Conservation (phyloP, 2,888 invertebrate species). For the Metalampra italica region DNA sequence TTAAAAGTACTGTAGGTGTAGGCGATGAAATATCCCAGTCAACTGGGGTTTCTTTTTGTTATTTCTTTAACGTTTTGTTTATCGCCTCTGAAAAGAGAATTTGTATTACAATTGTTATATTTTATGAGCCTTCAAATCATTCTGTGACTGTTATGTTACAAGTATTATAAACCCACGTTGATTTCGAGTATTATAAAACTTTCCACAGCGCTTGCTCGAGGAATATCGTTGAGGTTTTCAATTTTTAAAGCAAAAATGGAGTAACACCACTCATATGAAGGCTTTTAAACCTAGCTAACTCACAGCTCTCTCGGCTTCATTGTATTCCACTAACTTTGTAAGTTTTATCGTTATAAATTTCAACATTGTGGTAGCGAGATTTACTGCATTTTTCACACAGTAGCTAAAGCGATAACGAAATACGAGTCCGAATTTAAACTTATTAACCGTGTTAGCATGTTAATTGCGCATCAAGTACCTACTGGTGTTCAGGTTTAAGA, state of each 20-base stretch:
- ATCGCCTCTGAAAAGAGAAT: background rate
- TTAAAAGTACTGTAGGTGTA: background rate
- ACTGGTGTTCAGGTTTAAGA: constrained; percentile 21
- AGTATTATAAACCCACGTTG: no score
- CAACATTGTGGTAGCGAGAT: background rate
- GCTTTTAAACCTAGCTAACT: no score
- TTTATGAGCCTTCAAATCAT: background rate
- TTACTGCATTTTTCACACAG: background rate
- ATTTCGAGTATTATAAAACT: no score
- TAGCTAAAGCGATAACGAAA: background rate
- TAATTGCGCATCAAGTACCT: constrained; percentile 54
- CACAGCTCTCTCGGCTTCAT: constrained; percentile 11
- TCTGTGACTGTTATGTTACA: background rate
- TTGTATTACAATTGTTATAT: background rate
- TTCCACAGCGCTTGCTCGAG: no score
- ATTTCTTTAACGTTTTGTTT: constrained; percentile 1
- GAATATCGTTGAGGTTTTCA: background rate
- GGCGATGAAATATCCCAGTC: constrained; percentile 9
- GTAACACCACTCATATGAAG: no score
- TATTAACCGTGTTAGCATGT: constrained; percentile 49
- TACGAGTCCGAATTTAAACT: constrained; percentile 28
- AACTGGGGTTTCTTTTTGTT: constrained; percentile 3
- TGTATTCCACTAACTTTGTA: constrained; percentile 25
- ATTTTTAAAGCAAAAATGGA: constrained; percentile 6
- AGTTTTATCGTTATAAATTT: constrained; percentile 2